These are phyloP conservation scores for Arge pagana DNA, from an alignment of 2,888 invertebrate genomes.

Conservation along the genomic window DNA sequence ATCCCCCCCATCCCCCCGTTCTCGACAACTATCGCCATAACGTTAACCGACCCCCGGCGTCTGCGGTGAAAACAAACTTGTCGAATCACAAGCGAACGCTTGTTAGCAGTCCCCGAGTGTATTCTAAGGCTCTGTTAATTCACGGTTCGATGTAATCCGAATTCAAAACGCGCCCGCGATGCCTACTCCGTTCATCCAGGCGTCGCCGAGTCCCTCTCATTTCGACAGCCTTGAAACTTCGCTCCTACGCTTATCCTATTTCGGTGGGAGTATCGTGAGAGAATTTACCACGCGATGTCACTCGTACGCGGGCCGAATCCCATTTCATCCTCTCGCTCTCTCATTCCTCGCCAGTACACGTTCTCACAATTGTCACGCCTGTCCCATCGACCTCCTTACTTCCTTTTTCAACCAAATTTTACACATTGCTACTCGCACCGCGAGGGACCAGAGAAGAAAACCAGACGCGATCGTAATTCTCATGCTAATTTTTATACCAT, in stretches of 20 bases:
- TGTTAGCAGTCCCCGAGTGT: constrained; percentile 2
- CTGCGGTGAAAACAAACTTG: constrained; percentile 8
- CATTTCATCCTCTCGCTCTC: too few relatives aligned
- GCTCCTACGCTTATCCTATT: too few relatives aligned
- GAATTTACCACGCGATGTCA: constrained; percentile 15
- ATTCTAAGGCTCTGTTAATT: constrained; percentile 2
- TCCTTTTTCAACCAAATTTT: too few relatives aligned
- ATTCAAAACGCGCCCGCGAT: constrained; percentile 5
- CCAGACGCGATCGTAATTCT: too few relatives aligned
- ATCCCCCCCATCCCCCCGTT: too few relatives aligned
- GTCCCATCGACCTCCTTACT: neutral
- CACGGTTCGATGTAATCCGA: constrained; percentile 1
- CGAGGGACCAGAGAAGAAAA: too few relatives aligned
- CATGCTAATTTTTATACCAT: too few relatives aligned
- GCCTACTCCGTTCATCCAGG: neutral
- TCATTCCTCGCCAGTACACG: too few relatives aligned
- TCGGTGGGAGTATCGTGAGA: constrained; percentile 10
- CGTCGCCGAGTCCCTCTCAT: neutral
- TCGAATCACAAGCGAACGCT: neutral
- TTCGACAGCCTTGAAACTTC: neutral
- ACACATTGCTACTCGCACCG: too few relatives aligned
- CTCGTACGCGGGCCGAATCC: constrained; percentile 19
- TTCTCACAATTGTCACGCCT: neutral
- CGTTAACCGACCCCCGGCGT: too few relatives aligned
- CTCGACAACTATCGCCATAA: too few relatives aligned